phyloP scores from a whole-genome alignment of 2,113 vertebrate species.

The Xiphophorus maculatus region DNA sequence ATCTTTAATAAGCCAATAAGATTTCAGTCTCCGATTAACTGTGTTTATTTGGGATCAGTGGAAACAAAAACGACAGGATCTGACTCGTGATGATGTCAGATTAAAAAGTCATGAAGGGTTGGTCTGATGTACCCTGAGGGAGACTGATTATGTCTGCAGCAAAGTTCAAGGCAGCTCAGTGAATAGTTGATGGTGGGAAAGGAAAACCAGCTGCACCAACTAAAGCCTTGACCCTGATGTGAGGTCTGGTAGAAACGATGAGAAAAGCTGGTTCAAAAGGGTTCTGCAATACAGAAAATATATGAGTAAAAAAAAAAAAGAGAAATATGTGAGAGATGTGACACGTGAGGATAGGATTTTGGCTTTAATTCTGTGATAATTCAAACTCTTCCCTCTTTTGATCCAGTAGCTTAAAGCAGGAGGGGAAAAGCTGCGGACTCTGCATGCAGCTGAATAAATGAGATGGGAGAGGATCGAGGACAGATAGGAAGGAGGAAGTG shows the following conservation, averaged over 20 bases:
- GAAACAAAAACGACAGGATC: not conserved
- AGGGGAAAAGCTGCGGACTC: slow-evolving; percentile 3
- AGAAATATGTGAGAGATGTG: not conserved
- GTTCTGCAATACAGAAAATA: slow-evolving; percentile 3
- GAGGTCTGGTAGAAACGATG: slow-evolving; percentile 2
- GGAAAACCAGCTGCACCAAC: not conserved
- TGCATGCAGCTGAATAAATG: slow-evolving; percentile 14
- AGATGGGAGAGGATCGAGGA: not conserved
- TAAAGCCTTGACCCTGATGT: not conserved
- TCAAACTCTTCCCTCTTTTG: not conserved
- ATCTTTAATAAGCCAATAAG: not conserved
- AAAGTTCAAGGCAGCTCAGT: not conserved
- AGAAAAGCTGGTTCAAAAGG: not conserved
- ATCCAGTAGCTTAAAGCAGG: slow-evolving; percentile 18
- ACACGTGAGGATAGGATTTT: not conserved
- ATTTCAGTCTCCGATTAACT: too few species aligned
- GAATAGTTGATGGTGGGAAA: not conserved
- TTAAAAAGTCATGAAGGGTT: not conserved
- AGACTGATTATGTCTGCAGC: not conserved
- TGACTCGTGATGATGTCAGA: not conserved
- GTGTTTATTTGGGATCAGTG: not conserved
- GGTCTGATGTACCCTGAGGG: not conserved
- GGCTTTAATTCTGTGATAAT: not conserved
- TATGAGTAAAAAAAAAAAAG: not conserved
- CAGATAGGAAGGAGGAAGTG: slow-evolving; percentile 17